Evolutionary conservation across 2,113 vertebrate genomes (phyloP), one percentile per base, ranked within the genome.

Genomic region (Sigmodon hispidus): DNA sequence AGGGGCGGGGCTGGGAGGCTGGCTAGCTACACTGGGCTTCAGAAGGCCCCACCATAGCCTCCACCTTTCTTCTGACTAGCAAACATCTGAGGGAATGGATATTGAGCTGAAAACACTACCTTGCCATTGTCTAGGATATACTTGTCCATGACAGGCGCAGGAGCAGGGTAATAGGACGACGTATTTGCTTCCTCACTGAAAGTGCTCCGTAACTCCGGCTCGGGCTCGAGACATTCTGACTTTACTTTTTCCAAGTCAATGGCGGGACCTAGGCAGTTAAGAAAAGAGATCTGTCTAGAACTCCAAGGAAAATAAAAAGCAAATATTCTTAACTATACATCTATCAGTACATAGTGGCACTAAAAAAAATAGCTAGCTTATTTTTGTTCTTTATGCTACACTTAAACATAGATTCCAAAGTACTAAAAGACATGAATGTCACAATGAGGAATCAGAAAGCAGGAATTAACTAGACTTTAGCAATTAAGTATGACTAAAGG

Each of bases 71-170:
- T 61, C 97, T 98, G 92, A 94, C 97, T 97, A 70, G 50, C 55
- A 88, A 36, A 84, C 91, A 87, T 96, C 96, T 83, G 84, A 95
- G 91, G 96, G 95, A 96, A 97, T 36, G 70, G 95, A 95, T 69
- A 97, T 86, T 96, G 97, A 96, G 97, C 97, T 96, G 95, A 93
- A 91, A 79, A 97, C 98, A 98, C 98, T 99, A 99, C 99, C 98
- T 99, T 99, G 98, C 99, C 99, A 98, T 99, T 99, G 98, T 99
- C 99, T 97, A 99, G 98, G 98, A 99, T 99, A 97, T 99, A 99
- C 98, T 99, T 99, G 98, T 99, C 99, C 98, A 99, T 98, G 98
- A 98, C 98, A 96, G 98, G 98, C 96, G 98, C 98, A 97, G 99
- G 98, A 97, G 98, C 98, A 52, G 99, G 98, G 96, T 98, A 99